Conservation (phyloP, 2,888 invertebrate species). For the Maniola hyperantus region DNA sequence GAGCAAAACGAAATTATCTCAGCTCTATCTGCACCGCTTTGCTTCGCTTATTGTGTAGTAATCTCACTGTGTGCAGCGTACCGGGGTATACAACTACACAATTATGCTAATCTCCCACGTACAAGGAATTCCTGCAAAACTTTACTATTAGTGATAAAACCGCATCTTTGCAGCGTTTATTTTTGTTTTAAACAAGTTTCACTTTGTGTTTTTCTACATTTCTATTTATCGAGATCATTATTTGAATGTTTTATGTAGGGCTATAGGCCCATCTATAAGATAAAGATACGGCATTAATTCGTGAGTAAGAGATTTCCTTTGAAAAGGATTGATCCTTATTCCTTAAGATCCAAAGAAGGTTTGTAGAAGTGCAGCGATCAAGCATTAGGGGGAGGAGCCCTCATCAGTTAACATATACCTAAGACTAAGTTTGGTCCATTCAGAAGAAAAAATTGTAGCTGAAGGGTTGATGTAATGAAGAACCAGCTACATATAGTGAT, state of each 20-base stretch:
- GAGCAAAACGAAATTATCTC: constrained; percentile 1
- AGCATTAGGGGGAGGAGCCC: no score
- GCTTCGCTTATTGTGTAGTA: constrained; percentile 1
- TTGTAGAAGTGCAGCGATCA: no score
- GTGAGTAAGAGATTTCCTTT: no score
- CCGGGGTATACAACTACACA: background rate
- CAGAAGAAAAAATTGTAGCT: no score
- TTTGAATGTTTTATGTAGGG: background rate
- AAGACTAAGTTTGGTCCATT: no score
- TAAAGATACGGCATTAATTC: no score
- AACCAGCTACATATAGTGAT: no score
- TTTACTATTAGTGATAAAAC: constrained; percentile 2
- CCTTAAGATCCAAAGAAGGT: no score
- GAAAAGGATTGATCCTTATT: no score
- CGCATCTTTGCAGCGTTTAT: background rate
- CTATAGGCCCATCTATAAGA: no score
- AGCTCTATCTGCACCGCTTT: background rate
- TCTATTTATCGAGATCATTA: background rate
- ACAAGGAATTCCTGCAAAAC: constrained; percentile 7
- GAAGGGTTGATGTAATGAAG: no score
- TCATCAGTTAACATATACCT: no score
- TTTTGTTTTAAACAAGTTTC: background rate
- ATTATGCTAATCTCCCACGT: constrained; percentile 7
- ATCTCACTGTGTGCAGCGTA: constrained; percentile 1
- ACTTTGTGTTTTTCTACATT: background rate